These are phyloP conservation scores for Siphamia tubifer DNA, from an alignment of 2,113 vertebrate species.

Conservation along the genomic window DNA sequence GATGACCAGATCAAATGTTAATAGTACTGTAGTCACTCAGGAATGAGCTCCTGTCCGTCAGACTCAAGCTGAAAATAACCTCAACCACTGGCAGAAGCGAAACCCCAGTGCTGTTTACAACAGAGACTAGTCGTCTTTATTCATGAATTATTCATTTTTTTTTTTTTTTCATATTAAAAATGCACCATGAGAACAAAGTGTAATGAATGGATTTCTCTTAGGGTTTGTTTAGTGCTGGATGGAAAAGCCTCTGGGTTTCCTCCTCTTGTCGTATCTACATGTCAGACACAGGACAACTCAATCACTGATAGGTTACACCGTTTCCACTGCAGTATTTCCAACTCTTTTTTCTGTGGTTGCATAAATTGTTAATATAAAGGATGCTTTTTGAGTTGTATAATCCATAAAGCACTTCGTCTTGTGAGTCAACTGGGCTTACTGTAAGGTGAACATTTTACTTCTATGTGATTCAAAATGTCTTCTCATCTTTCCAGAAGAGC, in stretches of 20 bases:
- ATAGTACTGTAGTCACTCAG: constrained; percentile 30
- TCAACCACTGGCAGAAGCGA: constrained; percentile 40
- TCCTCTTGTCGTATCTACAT: constrained; percentile 28
- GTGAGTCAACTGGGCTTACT: neutral
- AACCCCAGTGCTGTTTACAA: constrained; percentile 57
- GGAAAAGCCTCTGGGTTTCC: constrained; percentile 27
- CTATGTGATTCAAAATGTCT: constrained; percentile 7
- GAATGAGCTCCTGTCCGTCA: constrained; percentile 40
- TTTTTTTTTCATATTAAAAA: constrained; percentile 47
- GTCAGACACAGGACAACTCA: constrained; percentile 40
- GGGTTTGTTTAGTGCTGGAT: constrained; percentile 48
- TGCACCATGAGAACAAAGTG: constrained; percentile 57
- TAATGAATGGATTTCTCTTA: constrained; percentile 56
- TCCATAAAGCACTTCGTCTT: constrained; percentile 25
- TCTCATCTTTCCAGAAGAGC: neutral
- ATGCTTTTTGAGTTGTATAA: constrained; percentile 32
- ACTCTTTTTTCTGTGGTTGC: neutral
- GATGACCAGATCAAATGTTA: constrained; percentile 58
- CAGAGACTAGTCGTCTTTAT: constrained; percentile 45
- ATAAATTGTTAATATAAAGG: constrained; percentile 42
- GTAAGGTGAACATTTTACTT: constrained; percentile 1
- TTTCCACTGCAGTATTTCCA: neutral
- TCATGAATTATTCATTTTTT: constrained; percentile 69
- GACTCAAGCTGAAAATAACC: constrained; percentile 65
- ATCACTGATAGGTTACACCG: constrained; percentile 25